Conservation (phyloP, 2,888 invertebrate genomes). For the Crioceris asparagi region DNA sequence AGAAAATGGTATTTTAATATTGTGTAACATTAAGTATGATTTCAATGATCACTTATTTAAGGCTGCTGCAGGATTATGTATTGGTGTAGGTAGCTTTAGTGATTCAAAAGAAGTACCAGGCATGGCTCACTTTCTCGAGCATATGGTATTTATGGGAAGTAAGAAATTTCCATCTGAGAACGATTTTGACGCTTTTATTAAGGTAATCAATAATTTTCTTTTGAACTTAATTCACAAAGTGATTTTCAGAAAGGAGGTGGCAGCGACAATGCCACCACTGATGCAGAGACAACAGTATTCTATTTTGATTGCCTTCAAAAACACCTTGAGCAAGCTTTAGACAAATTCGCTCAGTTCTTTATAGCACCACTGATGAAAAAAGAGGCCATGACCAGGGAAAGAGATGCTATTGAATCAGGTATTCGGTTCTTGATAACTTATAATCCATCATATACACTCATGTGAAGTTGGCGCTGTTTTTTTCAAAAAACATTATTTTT, state of each 20-base stretch:
- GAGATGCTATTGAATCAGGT: constrained; percentile 83
- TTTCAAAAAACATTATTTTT: no score
- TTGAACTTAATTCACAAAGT: not conserved
- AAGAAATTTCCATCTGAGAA: constrained; percentile 80
- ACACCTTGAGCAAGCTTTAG: constrained; percentile 63
- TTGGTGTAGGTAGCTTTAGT: constrained; percentile 70
- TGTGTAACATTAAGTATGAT: no score
- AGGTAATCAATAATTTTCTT: constrained; percentile 34
- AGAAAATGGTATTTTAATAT: constrained; percentile 24
- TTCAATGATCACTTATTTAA: constrained; percentile 20
- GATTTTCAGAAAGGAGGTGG: constrained; percentile 64
- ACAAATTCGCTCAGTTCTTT: constrained; percentile 83
- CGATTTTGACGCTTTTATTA: constrained; percentile 69
- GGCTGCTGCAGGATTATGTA: constrained; percentile 67
- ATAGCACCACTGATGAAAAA: constrained; percentile 75
- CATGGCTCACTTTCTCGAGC: constrained; percentile 76
- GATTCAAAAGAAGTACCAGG: constrained; percentile 69
- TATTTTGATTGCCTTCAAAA: constrained; percentile 82
- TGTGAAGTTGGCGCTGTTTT: no score
- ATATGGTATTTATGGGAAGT: constrained; percentile 94
- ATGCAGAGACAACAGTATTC: constrained; percentile 77
- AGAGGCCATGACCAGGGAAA: constrained; percentile 75
- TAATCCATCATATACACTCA: no score
- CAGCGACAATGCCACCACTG: constrained; percentile 77
- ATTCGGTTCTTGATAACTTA: no score